Conservation (phyloP, 92 coral and sea anemone species). For the Epizoanthus rinbou region DNA sequence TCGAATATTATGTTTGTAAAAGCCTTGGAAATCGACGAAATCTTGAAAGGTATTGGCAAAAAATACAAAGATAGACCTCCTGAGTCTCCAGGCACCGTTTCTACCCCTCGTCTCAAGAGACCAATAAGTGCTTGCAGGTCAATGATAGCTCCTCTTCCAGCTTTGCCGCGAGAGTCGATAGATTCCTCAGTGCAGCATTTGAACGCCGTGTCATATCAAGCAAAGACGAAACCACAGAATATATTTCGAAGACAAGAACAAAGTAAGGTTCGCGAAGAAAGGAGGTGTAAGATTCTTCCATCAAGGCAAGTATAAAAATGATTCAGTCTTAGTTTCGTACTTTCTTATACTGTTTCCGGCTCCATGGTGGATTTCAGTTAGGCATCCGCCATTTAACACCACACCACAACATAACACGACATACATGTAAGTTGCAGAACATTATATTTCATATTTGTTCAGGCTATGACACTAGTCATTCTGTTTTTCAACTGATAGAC, state of each 20-base stretch:
- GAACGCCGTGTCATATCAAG: slow-evolving; percentile 78
- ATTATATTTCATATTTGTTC: too few relatives aligned
- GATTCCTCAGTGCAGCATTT: slow-evolving; percentile 85
- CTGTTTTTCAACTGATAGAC: too few relatives aligned
- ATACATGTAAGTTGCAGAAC: background rate
- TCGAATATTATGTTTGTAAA: slow-evolving; percentile 95
- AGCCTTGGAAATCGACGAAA: slow-evolving; percentile 82
- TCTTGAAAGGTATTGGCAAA: slow-evolving; percentile 83
- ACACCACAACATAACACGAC: background rate
- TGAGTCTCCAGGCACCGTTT: slow-evolving; percentile 50
- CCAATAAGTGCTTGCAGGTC: slow-evolving; percentile 58
- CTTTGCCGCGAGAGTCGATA: slow-evolving; percentile 63
- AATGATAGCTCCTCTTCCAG: slow-evolving; percentile 41
- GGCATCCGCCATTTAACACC: background rate
- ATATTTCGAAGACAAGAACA: slow-evolving; percentile 58
- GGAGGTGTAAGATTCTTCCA: slow-evolving; percentile 79
- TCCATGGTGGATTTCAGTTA: background rate
- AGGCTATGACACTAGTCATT: too few relatives aligned
- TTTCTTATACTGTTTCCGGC: background rate
- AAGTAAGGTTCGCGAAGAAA: slow-evolving; percentile 55
- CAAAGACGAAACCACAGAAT: slow-evolving; percentile 56
- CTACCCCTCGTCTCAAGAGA: slow-evolving; percentile 51
- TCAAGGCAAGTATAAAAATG: slow-evolving; percentile 62
- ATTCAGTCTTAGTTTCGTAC: background rate
- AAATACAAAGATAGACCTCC: slow-evolving; percentile 70